Percentiles rank a stretch among this genome's conserved stretches.
Conservation (phyloP, 2,113 vertebrate species). For the Phoenicopterus ruber region DNA sequence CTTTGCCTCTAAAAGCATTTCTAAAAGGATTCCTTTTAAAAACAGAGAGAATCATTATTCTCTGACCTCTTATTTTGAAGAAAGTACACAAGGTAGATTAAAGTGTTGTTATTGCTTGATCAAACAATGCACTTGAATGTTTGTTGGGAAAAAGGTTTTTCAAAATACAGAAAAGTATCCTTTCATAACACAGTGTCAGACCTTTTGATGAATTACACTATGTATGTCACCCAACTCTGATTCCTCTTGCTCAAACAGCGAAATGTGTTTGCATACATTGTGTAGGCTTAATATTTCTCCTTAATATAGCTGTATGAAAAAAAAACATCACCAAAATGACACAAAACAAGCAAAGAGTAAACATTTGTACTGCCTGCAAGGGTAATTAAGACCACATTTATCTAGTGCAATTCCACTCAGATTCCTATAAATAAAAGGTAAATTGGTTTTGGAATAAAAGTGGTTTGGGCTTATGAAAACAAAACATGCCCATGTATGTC, state of each 20-base stretch:
- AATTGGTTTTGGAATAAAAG: conserved; percentile 8
- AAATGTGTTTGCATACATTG: conserved; percentile 5
- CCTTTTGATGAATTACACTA: conserved; percentile 27
- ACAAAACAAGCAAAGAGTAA: conserved; percentile 1
- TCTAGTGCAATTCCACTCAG: neutral
- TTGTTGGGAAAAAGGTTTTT: conserved; percentile 25
- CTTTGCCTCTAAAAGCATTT: conserved; percentile 20
- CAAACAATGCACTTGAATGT: conserved; percentile 21
- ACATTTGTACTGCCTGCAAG: neutral
- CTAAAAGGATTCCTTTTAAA: conserved; percentile 18
- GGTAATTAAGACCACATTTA: conserved; percentile 20
- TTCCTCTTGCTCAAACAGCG: neutral
- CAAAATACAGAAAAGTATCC: neutral
- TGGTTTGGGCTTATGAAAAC: conserved; percentile 31
- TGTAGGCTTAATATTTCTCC: conserved; percentile 12
- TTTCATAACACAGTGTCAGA: conserved; percentile 12
- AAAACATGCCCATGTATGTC: neutral
- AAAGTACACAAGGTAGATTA: conserved; percentile 2
- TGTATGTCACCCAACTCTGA: neutral
- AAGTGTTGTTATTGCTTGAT: conserved; percentile 43
- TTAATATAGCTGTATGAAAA: neutral
- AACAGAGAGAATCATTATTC: neutral
- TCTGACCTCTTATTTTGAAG: conserved; percentile 24
- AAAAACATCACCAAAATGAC: neutral
- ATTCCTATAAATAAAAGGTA: conserved; percentile 16